Evolutionary conservation across 2,797 vertebrate species (phyloP), one percentile per base, ranked within the genome.

Genomic region (Sarcoramphus papa): DNA sequence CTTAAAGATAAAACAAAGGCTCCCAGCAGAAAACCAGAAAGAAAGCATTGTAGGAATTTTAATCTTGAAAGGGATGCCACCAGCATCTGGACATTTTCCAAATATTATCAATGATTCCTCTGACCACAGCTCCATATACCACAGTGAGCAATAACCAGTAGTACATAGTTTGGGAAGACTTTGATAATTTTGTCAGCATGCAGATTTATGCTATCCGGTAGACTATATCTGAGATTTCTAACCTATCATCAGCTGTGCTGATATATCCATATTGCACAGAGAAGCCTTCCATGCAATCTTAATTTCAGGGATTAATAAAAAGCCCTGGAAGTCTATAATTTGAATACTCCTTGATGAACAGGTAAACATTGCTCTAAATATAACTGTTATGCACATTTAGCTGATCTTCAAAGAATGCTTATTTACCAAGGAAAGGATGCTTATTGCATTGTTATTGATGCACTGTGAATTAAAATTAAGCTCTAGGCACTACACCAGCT

Each of bases 231-330:
- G 48, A 96, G 31, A 63, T 77, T 70, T 77, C 20, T 60, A 31
- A 67, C 6, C 31, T 54, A 25, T 56, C 28, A 48, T 43, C 31
- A 37, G 3, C 23, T 69, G 7, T 50, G 19, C 25, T 70, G 27
- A 35, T 72, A 35, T 5, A 51, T 5, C 15, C 8, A 9, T 86
- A 18, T 17, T 0, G 0, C 28, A n/a, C 12, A 64, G 20, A 57
- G 10, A 79, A 78, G 6, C 2, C 4, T 69, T 57, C 23, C 1
- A 3, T 31, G 12, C 4, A 78, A 41, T 62, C 27, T 67, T 79
- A 64, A 68, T 68, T 75, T 69, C 30, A 65, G 22, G 27, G 18
- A 37, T 31, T 80, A 37, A 78, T 65, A 59, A 87, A 82, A 72
- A 81, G 3, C 5, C 30, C 8, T 62, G 18, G 6, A 87, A 80